These are phyloP conservation scores for Semicossyphus pulcher DNA, from an alignment of 2,113 vertebrate genomes.

Conservation along the genomic window DNA sequence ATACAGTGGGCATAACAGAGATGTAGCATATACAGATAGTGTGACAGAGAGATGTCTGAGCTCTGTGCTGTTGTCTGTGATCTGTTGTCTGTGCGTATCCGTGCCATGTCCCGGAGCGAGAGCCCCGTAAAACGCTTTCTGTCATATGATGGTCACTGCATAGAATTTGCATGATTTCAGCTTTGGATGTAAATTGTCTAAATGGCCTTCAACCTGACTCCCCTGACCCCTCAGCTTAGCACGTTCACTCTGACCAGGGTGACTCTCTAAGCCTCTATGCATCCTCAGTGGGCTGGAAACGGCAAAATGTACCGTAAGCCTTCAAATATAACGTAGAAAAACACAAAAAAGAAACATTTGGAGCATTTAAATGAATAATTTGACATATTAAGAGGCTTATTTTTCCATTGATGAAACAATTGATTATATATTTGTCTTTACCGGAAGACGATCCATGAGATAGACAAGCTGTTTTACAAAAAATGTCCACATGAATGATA, in stretches of 20 bases:
- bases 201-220: slow-evolving; percentile 56
- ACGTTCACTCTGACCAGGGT: slow-evolving; percentile 43
- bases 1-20: slow-evolving; percentile 62
- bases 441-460: slow-evolving; percentile 10
- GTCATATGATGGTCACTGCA: slow-evolving; percentile 55
- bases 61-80: slow-evolving; percentile 66
- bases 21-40: slow-evolving; percentile 86
- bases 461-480: slow-evolving; percentile 20
- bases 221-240: slow-evolving; percentile 60
- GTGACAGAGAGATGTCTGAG: slow-evolving; percentile 60
- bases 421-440: slow-evolving; percentile 11
- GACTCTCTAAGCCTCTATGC: slow-evolving; percentile 62
- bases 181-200: slow-evolving; percentile 62
- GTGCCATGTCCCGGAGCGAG: slow-evolving; percentile 58
- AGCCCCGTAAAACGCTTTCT: slow-evolving; percentile 58
- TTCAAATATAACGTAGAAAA: slow-evolving; percentile 33
- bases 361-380: not conserved
- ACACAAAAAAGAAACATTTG: slow-evolving; percentile 1
- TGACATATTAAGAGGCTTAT: slow-evolving; percentile 31
- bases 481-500: slow-evolving; percentile 62
- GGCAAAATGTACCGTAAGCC: not conserved
- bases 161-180: slow-evolving; percentile 78
- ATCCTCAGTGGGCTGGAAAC: slow-evolving; percentile 52
- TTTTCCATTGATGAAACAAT: slow-evolving; percentile 15
- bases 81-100: slow-evolving; percentile 63